Evolutionary conservation across 2,888 invertebrate species (phyloP).

Genomic region (Dasysyrphus albostriatus): DNA sequence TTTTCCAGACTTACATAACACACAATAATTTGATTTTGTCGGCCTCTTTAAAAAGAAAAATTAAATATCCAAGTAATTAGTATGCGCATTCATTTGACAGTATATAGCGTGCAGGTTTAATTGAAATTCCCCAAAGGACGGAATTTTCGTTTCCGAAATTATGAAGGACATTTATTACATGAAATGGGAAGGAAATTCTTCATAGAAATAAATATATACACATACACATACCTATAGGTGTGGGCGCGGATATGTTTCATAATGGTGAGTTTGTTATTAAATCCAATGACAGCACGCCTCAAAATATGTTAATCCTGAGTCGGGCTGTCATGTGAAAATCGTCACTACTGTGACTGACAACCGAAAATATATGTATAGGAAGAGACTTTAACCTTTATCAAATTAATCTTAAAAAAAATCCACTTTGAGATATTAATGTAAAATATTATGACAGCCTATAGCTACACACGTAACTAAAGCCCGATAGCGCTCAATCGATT

Average conservation of each 20-base stretch:
- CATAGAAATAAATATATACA: background rate
- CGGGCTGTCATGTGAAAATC: slow-evolving; percentile 53
- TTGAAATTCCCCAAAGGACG: slow-evolving; percentile 49
- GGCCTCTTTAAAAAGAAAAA: background rate
- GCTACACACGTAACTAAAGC: too few species aligned
- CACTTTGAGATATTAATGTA: background rate
- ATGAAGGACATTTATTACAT: slow-evolving; percentile 4
- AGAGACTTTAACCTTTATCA: background rate
- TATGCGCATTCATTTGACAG: slow-evolving; percentile 57
- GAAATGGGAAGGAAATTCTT: slow-evolving; percentile 6
- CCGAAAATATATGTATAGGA: background rate
- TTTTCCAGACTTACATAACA: background rate
- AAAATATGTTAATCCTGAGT: slow-evolving; percentile 59
- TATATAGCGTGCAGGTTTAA: slow-evolving; percentile 57
- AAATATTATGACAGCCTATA: background rate
- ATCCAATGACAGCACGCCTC: slow-evolving; percentile 51
- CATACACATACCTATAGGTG: background rate
- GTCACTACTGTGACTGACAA: background rate
- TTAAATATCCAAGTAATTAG: slow-evolving; percentile 45
- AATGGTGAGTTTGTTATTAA: slow-evolving; percentile 26
- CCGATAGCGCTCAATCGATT: too few species aligned
- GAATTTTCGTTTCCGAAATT: slow-evolving; percentile 39
- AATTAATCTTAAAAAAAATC: background rate
- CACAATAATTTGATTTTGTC: slow-evolving; percentile 25
- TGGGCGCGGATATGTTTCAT: background rate